A percentile compares a stretch with the other conserved stretches of the same genome.
phyloP scores from a whole-genome alignment of 2,113 vertebrate genomes.

The Mohoua ochrocephala region DNA sequence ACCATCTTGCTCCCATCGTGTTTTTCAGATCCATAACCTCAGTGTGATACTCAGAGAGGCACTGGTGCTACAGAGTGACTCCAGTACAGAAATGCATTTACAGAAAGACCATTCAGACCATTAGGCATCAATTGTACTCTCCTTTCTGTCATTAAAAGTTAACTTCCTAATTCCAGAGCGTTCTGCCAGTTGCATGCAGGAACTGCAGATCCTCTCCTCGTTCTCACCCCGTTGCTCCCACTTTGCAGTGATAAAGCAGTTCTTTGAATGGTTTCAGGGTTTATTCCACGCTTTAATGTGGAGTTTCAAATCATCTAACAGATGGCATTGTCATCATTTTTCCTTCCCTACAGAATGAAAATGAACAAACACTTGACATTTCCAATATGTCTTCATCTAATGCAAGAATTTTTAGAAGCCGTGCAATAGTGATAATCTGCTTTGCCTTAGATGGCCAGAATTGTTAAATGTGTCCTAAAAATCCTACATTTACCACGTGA shows the following conservation, averaged over 20 bases:
- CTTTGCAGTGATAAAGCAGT: not conserved
- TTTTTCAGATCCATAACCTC: not conserved
- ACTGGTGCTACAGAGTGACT: not conserved
- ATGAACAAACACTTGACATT: conserved; percentile 57
- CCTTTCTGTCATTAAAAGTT: not conserved
- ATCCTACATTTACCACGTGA: not conserved
- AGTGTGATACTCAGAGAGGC: not conserved
- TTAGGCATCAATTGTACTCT: not conserved
- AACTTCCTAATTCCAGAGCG: not conserved
- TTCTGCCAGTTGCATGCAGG: not conserved
- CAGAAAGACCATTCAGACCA: not conserved
- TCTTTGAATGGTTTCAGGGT: not conserved
- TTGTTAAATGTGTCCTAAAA: not conserved
- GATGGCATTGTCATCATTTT: conserved; percentile 52
- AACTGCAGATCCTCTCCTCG: not conserved
- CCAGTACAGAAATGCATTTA: not conserved
- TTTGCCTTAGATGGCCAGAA: not conserved
- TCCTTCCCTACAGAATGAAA: conserved; percentile 34
- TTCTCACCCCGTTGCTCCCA: not conserved
- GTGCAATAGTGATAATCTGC: not conserved
- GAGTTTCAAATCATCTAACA: conserved; percentile 39
- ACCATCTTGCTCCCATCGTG: not conserved
- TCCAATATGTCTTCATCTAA: conserved; percentile 34
- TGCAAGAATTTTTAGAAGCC: conserved; percentile 23
- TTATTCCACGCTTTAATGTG: conserved; percentile 10